Evolutionary conservation across 2,797 vertebrate genomes (phyloP), one percentile per base, ranked within the genome.

Genomic region (Epinephelus coioides): DNA sequence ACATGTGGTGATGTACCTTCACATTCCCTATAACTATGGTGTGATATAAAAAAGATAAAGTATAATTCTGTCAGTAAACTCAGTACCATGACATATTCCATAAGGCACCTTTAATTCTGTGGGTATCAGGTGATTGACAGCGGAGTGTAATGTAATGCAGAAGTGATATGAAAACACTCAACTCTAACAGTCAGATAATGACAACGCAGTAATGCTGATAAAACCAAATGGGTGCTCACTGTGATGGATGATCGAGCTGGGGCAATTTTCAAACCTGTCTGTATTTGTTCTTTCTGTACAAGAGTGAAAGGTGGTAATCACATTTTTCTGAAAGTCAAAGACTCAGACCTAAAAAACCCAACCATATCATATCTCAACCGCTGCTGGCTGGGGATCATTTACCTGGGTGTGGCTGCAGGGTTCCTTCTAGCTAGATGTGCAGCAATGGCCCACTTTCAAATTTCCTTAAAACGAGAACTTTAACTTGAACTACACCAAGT

Each of bases 111-210:
- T 54, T 38, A 40, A 53, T 73, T 18, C 13, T 46, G 21, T 51
- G 4, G 18, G 15, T 47, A 47, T 73, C 64, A 69, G 38, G 13
- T 66, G 66, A 67, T n/a, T 61, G 73, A 46, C 82, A 61, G 54
- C n/a, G 40, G 43, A 66, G 17, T 40, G 44, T 62, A 81, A 81
- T 61, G 50, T 74, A 59, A 50, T 73, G 78, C 47, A 62, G 50
- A 23, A 30, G 44, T 0, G 25, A 81, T 54, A 63, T 67, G 56
- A 71, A 81, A 74, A 66, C 61, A 64, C 76, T 79, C 55, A 25
- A 14, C 69, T 64, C 59, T 49, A 15, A 62, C 30, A 30, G 60
- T 27, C 49, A 68, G 50, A 74, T 75, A 74, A 78, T 67, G 60
- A 71, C 21, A 47, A 62, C 0, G 21, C 64, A 70, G 57, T 66